Conservation (phyloP, 1,140 invertebrate species). For the Danaus melanippus region DNA sequence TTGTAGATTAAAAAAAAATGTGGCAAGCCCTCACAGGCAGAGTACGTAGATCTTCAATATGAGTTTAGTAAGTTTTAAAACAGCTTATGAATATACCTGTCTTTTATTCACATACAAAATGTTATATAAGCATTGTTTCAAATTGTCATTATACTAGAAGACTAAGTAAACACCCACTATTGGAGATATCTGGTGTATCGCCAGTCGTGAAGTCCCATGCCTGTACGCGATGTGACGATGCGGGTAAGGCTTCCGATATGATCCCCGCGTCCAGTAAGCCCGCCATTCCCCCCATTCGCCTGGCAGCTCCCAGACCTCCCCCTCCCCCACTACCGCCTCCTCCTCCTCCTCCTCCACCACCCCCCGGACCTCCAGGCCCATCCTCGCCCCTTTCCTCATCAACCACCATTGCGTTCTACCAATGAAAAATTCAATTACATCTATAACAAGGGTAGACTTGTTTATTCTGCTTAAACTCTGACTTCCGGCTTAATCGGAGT, state of each 20-base stretch:
- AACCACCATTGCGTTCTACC: slow-evolving; percentile 53
- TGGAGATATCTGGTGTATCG: slow-evolving; percentile 81
- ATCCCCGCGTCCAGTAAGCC: slow-evolving; percentile 52
- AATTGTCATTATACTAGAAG: no score
- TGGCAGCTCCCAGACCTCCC: slow-evolving; percentile 13
- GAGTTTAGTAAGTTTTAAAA: no score
- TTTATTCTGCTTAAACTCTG: no score
- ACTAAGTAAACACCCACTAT: slow-evolving; percentile 71
- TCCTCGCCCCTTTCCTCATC: slow-evolving; percentile 33
- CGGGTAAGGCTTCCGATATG: slow-evolving; percentile 46
- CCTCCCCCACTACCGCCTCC: slow-evolving; percentile 22
- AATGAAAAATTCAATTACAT: slow-evolving; percentile 1
- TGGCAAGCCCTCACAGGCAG: no score
- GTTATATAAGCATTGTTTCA: no score
- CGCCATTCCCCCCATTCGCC: slow-evolving; percentile 47
- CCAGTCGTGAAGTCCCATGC: slow-evolving; percentile 85
- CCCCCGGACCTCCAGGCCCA: slow-evolving; percentile 5
- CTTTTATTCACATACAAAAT: no score
- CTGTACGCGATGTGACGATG: slow-evolving; percentile 81
- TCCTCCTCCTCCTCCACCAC: slow-evolving; percentile 25
- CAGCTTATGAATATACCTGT: no score
- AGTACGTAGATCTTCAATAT: no score
- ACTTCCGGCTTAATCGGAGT: no score
- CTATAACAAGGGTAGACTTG: no score
- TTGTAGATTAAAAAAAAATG: no score